Conservation (phyloP, 2,113 vertebrate species). For the Megatriorchis doriae region DNA sequence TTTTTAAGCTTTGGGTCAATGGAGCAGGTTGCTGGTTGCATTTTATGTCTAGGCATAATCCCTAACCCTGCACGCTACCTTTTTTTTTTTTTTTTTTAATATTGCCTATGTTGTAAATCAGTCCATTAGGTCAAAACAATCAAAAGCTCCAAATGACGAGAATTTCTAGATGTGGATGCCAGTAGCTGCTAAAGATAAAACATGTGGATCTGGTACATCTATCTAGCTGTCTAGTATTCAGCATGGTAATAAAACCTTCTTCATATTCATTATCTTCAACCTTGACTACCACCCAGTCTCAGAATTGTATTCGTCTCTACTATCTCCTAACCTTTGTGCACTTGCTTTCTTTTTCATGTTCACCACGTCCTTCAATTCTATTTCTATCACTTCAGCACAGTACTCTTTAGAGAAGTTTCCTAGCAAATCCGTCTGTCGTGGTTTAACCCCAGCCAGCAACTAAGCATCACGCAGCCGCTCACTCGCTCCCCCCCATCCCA, state of each 20-base stretch:
- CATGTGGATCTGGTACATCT: not conserved
- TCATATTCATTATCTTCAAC: not conserved
- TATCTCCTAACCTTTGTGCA: not conserved
- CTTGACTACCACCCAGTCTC: not conserved
- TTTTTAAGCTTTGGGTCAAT: not conserved
- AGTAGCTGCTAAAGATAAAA: not conserved
- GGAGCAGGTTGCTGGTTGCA: not conserved
- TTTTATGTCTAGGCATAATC: not conserved
- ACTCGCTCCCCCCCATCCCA: not conserved
- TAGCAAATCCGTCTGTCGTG: not conserved
- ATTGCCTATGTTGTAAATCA: not conserved
- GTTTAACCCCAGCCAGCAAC: no score
- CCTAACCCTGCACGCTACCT: not conserved
- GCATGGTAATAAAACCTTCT: not conserved
- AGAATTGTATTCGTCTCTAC: not conserved
- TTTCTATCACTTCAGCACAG: not conserved
- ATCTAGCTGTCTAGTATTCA: not conserved
- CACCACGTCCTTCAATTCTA: accelerated
- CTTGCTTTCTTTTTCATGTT: not conserved
- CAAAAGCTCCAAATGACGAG: not conserved
- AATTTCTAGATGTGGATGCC: not conserved
- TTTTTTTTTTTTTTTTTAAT: not conserved
- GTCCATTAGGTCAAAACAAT: not conserved
- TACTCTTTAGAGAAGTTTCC: not conserved
- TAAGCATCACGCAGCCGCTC: no score